A percentile compares a stretch with the other conserved stretches of the same genome.
Evolutionary conservation across 2,797 vertebrate genomes (phyloP).

Genomic region (Phataginus tricuspis): DNA sequence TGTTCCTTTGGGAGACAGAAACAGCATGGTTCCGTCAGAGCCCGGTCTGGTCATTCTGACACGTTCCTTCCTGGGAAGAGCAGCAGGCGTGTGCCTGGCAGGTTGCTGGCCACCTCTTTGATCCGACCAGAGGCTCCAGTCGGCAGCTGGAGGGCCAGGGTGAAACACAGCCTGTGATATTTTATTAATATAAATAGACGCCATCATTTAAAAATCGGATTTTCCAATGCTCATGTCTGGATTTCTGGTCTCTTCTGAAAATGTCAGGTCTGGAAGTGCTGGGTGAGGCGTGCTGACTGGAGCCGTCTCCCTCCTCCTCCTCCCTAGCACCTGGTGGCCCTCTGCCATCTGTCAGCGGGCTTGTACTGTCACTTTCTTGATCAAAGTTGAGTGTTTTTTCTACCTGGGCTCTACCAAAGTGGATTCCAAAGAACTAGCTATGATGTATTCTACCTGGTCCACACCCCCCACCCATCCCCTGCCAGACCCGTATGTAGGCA

Average conservation of each 20-base stretch:
- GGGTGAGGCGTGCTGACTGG: background rate
- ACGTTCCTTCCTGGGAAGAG: background rate
- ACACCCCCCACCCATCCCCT: background rate
- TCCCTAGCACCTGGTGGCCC: rapidly evolving
- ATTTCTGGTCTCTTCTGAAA: background rate
- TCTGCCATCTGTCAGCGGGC: rapidly evolving
- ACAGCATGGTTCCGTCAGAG: rapidly evolving
- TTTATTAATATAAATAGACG: background rate
- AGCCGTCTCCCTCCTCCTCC: no score
- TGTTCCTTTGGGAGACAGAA: background rate
- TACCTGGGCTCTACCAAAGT: background rate
- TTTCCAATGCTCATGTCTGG: background rate
- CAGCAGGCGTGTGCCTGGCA: background rate
- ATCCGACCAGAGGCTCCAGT: background rate
- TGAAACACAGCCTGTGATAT: background rate
- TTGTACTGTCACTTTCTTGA: background rate
- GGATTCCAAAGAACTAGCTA: background rate
- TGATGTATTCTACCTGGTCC: background rate
- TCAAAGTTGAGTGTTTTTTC: background rate
- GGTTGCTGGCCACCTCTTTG: background rate
- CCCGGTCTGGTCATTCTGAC: background rate
- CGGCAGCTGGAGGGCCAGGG: background rate
- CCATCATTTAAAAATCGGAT: background rate
- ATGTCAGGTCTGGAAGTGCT: rapidly evolving
- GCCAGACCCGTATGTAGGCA: background rate